A percentile compares a stretch with the other conserved stretches of the same genome.
These are phyloP conservation scores for Megamerina dolium DNA, from an alignment of 2,888 invertebrate genomes.

Conservation along the genomic window DNA sequence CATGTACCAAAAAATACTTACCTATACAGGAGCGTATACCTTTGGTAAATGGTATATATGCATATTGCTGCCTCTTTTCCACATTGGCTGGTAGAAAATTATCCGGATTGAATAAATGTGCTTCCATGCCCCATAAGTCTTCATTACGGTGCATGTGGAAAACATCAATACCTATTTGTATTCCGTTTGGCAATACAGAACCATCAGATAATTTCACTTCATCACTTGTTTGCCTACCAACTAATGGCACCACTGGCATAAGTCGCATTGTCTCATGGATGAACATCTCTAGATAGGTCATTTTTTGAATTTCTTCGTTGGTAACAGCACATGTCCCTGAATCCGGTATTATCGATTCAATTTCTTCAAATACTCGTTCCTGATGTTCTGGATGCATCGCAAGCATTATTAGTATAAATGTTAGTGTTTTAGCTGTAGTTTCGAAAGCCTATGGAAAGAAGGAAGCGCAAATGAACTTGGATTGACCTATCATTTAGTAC, in stretches of 20 bases:
- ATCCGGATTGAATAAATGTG: conserved; percentile 26
- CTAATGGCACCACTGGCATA: conserved; percentile 24
- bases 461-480: too few species aligned
- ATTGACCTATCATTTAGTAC: background rate
- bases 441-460: conserved; percentile 22
- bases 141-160: conserved; percentile 24
- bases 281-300: conserved; percentile 29
- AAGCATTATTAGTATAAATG: conserved; percentile 21
- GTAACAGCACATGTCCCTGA: conserved; percentile 21
- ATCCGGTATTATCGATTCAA: conserved; percentile 20
- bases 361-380: conserved; percentile 22
- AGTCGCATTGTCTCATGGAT: conserved; percentile 29
- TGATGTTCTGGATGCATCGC: conserved; percentile 24
- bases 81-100: conserved; percentile 26
- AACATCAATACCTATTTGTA: conserved; percentile 21
- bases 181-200: conserved; percentile 21
- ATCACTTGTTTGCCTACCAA: conserved; percentile 22
- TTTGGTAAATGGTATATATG: conserved; percentile 32
- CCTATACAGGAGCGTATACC: conserved; percentile 32
- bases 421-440: conserved; percentile 22
- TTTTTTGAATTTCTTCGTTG: conserved; percentile 21
- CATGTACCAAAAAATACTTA: conserved; percentile 2
- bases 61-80: conserved; percentile 23
- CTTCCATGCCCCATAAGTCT: conserved; percentile 30
- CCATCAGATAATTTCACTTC: conserved; percentile 20